Percentiles rank a stretch among this genome's conserved stretches.
Evolutionary conservation across 2,797 vertebrate genomes (phyloP).

Genomic region (Leucoraja ocellata): DNA sequence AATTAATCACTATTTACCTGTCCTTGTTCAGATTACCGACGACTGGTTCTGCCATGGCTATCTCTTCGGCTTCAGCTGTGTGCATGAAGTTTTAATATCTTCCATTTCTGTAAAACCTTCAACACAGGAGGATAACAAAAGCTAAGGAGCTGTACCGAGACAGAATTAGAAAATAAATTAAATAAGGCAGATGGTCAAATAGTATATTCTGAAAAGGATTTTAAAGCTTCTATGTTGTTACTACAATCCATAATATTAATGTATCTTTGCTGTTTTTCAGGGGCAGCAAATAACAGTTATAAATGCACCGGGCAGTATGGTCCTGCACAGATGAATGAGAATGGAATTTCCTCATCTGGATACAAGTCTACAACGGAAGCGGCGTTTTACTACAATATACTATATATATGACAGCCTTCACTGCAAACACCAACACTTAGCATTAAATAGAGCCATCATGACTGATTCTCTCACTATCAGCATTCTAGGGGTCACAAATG

Average conservation of each 20-base stretch:
- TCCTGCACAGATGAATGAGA: not conserved
- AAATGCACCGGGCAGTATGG: not conserved
- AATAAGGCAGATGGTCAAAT: not conserved
- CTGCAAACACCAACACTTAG: not conserved
- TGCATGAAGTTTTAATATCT: not conserved
- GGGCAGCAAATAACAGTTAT: not conserved
- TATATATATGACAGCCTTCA: not conserved
- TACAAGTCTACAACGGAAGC: not conserved
- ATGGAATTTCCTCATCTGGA: not conserved
- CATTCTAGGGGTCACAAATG: too few relatives aligned
- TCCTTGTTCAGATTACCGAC: not conserved
- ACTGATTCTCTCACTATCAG: too few relatives aligned
- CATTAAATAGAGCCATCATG: too few relatives aligned
- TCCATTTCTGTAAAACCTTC: not conserved
- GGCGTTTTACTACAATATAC: not conserved
- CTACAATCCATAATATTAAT: not conserved
- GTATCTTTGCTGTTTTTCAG: not conserved
- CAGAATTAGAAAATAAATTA: not conserved
- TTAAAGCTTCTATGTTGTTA: not conserved
- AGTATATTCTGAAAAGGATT: not conserved
- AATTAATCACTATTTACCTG: not conserved
- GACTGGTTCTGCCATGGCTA: not conserved
- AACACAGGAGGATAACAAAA: not conserved
- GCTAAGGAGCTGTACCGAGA: not conserved
- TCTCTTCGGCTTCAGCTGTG: not conserved